Percentiles rank a stretch among this genome's conserved stretches.
phyloP scores from a whole-genome alignment of 2,888 invertebrate genomes.

The Campopleginae sp. region DNA sequence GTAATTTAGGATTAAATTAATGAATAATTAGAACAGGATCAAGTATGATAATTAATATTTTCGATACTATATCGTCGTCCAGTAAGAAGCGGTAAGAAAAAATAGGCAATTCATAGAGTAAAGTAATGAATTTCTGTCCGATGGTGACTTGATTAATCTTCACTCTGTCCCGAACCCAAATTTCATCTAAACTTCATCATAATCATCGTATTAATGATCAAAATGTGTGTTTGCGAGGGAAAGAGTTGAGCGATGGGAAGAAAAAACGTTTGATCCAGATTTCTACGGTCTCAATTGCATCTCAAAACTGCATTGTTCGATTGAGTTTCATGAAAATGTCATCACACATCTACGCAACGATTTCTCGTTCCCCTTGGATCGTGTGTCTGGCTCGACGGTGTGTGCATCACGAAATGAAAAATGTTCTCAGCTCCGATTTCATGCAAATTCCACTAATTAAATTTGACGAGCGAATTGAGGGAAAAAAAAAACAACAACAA shows the following conservation, averaged over 20 bases:
- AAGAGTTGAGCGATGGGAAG: not conserved
- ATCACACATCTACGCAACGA: not conserved
- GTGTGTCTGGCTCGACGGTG: not conserved
- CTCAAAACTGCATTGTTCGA: not conserved
- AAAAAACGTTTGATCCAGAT: not conserved
- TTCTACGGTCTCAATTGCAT: not conserved
- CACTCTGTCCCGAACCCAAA: not conserved
- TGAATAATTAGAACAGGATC: not conserved
- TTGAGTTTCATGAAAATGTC: constrained; percentile 3
- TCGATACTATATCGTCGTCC: not conserved
- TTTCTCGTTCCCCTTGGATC: constrained; percentile 4
- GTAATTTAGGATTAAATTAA: not conserved
- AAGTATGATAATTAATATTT: not conserved
- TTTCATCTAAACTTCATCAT: not conserved
- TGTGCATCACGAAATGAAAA: not conserved
- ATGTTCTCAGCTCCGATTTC: constrained; percentile 27
- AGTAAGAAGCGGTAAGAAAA: not conserved
- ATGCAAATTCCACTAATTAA: not conserved
- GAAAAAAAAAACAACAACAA: not conserved
- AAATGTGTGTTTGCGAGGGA: not conserved
- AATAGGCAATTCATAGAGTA: not conserved
- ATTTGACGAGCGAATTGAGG: constrained; percentile 8
- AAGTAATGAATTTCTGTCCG: not conserved
- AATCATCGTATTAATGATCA: not conserved
- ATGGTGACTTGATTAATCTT: not conserved